phyloP scores from a whole-genome alignment of 2,113 vertebrate genomes.

The Morone saxatilis region DNA sequence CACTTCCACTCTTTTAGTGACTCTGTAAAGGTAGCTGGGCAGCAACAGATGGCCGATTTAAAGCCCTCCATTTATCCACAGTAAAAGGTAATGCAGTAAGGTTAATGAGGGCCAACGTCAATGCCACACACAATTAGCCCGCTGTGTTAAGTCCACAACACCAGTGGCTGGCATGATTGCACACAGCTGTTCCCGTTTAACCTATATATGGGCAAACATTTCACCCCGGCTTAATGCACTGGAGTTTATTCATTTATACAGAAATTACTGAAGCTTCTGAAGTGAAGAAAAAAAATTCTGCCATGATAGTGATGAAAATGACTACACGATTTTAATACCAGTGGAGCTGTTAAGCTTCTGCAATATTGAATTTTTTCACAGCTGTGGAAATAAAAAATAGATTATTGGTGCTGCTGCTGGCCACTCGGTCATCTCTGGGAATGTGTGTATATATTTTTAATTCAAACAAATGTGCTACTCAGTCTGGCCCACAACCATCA shows the following conservation, averaged over 20 bases:
- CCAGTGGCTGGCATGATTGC: conserved; percentile 32
- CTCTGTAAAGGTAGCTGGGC: conserved; percentile 36
- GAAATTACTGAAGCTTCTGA: conserved; percentile 27
- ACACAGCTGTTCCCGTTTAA: conserved; percentile 74
- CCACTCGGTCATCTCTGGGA: background rate
- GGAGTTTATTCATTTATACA: conserved; percentile 54
- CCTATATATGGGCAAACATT: conserved; percentile 50
- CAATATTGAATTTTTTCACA: conserved; percentile 45
- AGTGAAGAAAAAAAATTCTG: conserved; percentile 7
- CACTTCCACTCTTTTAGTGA: conserved; percentile 26
- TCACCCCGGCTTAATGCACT: conserved; percentile 53
- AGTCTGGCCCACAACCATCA: background rate
- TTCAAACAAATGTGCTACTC: conserved; percentile 3
- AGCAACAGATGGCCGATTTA: conserved; percentile 76
- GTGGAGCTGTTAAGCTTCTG: conserved; percentile 24
- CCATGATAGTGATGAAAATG: conserved; percentile 29
- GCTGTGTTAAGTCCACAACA: conserved; percentile 53
- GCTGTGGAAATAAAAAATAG: conserved; percentile 37
- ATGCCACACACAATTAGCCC: conserved; percentile 77
- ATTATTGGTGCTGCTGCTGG: conserved; percentile 13
- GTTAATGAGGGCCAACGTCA: conserved; percentile 79
- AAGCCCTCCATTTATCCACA: conserved; percentile 73
- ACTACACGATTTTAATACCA: conserved; percentile 31
- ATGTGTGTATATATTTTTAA: background rate
- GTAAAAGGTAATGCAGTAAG: conserved; percentile 74